Evolutionary conservation across 2,113 vertebrate genomes (phyloP), one percentile per base, ranked within the genome.

Genomic region (Elanus axillaris): DNA sequence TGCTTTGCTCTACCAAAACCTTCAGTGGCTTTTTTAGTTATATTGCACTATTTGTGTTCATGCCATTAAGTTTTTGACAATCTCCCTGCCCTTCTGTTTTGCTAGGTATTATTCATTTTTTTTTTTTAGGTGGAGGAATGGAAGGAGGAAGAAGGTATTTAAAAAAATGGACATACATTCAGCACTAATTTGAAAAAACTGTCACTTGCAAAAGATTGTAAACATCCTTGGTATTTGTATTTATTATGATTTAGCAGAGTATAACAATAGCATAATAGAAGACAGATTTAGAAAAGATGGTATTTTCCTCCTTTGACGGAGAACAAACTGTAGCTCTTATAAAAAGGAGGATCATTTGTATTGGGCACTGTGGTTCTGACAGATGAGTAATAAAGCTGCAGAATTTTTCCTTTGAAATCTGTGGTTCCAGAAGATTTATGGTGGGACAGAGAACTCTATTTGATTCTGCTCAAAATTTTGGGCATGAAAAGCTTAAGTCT

Each of bases 371-470:
- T 47, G n/a, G 36, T 87, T 91, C 76, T 94, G 93, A 87, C 45
- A 86, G 88, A 78, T 64, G 63, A 56, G 34, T 80, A 96, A 89
- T 79, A 95, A 92, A 90, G 34, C 89, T 86, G 55, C n/a, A 69
- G 53, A 84, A 18, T 47, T 87, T 94, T 83, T 80, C 50, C 38
- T 86, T 86, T 91, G 64, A 94, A 95, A 94, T 76, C 60, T 87
- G 22, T 56, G 36, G 16, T 91, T 92, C 38, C 52, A 40, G 38
- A 85, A 94, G 90, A 90, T 93, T 93, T 90, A 76, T 80, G 20
- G 38, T 66, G 42, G 50, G 69, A 72, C 47, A 74, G 50, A 88
- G 45, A 90, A 59, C n/a, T 82, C 58, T 14, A 63, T 88, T 93
- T 81, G 58, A 63, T 94, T 93, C 69, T 71, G 14, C 31, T 95